phyloP scores from a whole-genome alignment of 2,797 vertebrate species.

The Eulemur rubriventer region DNA sequence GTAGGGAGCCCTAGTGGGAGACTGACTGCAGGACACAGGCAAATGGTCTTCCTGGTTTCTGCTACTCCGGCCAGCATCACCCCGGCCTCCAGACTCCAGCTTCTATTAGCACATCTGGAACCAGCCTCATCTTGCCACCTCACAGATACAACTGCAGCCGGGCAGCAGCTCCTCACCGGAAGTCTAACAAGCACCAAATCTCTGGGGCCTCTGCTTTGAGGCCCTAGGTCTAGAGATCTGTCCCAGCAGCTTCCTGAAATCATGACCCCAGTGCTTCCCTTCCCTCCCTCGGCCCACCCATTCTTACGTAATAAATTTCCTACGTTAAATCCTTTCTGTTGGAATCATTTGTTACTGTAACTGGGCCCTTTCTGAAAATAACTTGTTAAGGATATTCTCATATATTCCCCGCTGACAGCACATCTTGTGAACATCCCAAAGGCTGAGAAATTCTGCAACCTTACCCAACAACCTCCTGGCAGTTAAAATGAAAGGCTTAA shows the following conservation, averaged over 20 bases:
- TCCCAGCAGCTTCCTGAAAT: not conserved
- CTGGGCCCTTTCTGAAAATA: not conserved
- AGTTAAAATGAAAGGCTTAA: not conserved
- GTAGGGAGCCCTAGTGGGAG: not conserved
- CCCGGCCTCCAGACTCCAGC: too few relatives aligned
- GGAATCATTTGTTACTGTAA: not conserved
- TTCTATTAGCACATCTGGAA: not conserved
- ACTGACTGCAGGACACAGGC: too few relatives aligned
- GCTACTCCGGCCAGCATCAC: not conserved
- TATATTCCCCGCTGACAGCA: not conserved
- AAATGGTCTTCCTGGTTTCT: not conserved
- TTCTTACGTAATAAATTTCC: not conserved
- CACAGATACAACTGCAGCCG: not conserved
- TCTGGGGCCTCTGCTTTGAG: not conserved
- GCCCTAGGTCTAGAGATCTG: not conserved
- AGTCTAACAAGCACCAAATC: not conserved
- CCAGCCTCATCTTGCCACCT: fast-evolving
- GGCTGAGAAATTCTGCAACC: not conserved
- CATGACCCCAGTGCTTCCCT: not conserved
- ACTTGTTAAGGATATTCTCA: not conserved
- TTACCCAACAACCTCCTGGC: not conserved
- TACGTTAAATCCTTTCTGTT: not conserved
- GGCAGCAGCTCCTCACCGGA: not conserved
- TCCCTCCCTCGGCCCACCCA: not conserved
- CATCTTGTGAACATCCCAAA: not conserved